phyloP scores from a whole-genome alignment of 2,797 vertebrate genomes.

The Cuniculus paca region DNA sequence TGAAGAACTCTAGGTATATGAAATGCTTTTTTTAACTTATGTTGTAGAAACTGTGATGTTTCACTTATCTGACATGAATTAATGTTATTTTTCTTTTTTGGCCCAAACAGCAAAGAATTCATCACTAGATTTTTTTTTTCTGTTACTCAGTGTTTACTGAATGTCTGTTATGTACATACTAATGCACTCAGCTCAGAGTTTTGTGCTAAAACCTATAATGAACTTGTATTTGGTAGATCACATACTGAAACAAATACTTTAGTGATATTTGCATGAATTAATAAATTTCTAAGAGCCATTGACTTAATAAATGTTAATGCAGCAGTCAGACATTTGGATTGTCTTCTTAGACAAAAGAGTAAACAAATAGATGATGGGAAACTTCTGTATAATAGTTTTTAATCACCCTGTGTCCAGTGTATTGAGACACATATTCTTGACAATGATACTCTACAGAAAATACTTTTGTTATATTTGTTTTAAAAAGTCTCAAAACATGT shows the following conservation, averaged over 20 bases:
- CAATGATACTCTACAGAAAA: not conserved
- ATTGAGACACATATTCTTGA: not conserved
- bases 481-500: not conserved
- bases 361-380: slow-evolving; percentile 38
- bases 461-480: not conserved
- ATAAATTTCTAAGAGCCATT: slow-evolving; percentile 43
- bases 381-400: not conserved
- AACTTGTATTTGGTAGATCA: slow-evolving; percentile 28
- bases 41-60: not conserved
- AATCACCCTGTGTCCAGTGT: not conserved
- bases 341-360: slow-evolving; percentile 22
- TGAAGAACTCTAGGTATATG: not conserved
- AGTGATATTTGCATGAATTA: slow-evolving; percentile 16
- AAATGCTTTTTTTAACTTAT: not conserved
- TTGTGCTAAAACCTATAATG: slow-evolving; percentile 1
- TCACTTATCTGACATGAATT: not conserved
- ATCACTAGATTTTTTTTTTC: not conserved
- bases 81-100: not conserved
- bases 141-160: not conserved
- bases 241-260: slow-evolving; percentile 36
- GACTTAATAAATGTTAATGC: slow-evolving; percentile 15
- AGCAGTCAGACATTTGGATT: slow-evolving; percentile 29
- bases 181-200: not conserved
- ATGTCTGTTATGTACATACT: not conserved
- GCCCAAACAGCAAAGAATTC: not conserved